phyloP scores from a whole-genome alignment of 2,888 invertebrate genomes.

The Leptarthrus brevirostris region DNA sequence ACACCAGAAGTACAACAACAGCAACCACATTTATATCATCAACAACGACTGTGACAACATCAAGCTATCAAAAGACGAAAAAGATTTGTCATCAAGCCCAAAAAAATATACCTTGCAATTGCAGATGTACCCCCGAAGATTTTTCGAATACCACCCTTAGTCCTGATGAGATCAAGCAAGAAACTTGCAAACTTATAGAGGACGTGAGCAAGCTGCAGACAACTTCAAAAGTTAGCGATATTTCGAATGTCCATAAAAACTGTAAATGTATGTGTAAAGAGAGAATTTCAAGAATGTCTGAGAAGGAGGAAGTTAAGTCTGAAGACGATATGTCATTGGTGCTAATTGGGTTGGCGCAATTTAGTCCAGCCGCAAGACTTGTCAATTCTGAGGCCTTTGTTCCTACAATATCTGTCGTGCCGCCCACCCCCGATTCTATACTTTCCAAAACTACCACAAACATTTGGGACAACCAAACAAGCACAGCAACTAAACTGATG shows the following conservation, averaged over 20 bases:
- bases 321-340: constrained; percentile 76
- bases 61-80: constrained; percentile 20
- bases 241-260: constrained; percentile 56
- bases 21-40: constrained; percentile 23
- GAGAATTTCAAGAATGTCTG: background rate
- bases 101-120: constrained; percentile 61
- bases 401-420: constrained; percentile 79
- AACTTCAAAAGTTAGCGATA: constrained; percentile 52
- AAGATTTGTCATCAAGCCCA: constrained; percentile 7
- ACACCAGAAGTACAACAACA: constrained; percentile 13
- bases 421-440: constrained; percentile 76
- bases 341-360: constrained; percentile 73
- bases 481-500: constrained; percentile 68
- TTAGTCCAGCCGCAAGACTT: constrained; percentile 69
- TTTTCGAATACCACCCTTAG: constrained; percentile 63
- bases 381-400: constrained; percentile 69
- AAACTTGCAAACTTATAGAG: constrained; percentile 65
- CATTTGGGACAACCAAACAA: constrained; percentile 63
- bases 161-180: constrained; percentile 64
- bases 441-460: constrained; percentile 65
- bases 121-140: constrained; percentile 65
- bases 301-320: constrained; percentile 66
- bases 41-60: constrained; percentile 33
- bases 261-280: constrained; percentile 60
- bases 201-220: constrained; percentile 60